phyloP scores from a whole-genome alignment of 2,113 vertebrate genomes.

The Monopterus albus region DNA sequence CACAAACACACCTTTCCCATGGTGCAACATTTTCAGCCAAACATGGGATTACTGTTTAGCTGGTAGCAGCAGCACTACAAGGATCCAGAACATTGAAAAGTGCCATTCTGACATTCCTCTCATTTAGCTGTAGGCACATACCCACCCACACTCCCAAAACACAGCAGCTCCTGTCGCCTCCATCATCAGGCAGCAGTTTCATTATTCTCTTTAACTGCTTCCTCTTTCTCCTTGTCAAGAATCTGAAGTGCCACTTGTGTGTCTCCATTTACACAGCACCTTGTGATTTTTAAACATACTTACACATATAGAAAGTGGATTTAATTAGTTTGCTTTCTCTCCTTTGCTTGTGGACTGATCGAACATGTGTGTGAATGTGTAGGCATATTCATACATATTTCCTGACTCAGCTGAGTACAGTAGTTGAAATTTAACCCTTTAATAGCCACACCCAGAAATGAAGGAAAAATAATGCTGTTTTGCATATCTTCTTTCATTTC shows the following conservation, averaged over 20 bases:
- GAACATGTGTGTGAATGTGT: not conserved
- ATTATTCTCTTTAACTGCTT: conserved; percentile 52
- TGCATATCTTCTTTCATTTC: too few relatives aligned
- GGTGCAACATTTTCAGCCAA: not conserved
- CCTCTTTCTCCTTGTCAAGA: conserved; percentile 41
- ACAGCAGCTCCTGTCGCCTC: conserved; percentile 34
- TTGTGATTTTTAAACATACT: conserved; percentile 10
- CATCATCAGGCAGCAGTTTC: conserved; percentile 44
- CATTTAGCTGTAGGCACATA: conserved; percentile 59
- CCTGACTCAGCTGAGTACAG: too few relatives aligned
- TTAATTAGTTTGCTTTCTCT: not conserved
- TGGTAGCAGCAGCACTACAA: conserved; percentile 19
- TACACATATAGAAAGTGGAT: not conserved
- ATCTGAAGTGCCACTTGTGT: conserved; percentile 33
- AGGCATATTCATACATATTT: not conserved
- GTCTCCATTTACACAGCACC: conserved; percentile 1
- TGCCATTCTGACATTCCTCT: conserved; percentile 47
- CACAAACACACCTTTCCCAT: not conserved
- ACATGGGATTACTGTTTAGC: conserved; percentile 17
- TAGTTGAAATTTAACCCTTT: too few relatives aligned
- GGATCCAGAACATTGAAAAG: conserved; percentile 34
- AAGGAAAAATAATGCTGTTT: too few relatives aligned
- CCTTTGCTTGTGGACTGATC: not conserved
- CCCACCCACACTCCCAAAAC: conserved; percentile 58
- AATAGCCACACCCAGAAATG: too few relatives aligned